These are phyloP conservation scores for Drosophila hamatofila DNA, from an alignment of 2,888 invertebrate species.

Conservation along the genomic window DNA sequence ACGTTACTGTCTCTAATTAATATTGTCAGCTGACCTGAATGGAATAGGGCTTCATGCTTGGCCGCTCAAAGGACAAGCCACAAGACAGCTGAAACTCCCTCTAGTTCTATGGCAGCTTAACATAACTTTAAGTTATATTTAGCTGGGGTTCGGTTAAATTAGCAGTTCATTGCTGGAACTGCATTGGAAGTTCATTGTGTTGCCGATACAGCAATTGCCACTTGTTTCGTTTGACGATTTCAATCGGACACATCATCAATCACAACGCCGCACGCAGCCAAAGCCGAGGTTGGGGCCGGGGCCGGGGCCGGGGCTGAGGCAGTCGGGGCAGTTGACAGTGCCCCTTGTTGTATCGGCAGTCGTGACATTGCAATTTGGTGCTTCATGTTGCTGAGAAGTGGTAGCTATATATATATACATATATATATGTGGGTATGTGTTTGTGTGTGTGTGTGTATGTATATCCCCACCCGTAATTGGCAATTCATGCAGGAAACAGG, in stretches of 20 bases:
- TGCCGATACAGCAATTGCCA: constrained; percentile 67
- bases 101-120: not conserved
- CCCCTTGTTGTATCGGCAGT: constrained; percentile 48
- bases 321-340: constrained; percentile 19
- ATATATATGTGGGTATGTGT: not conserved
- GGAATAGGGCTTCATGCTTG: not conserved
- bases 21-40: not conserved
- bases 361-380: constrained; percentile 58
- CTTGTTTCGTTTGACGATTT: constrained; percentile 68
- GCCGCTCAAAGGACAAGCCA: not conserved
- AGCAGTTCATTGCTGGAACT: constrained; percentile 1
- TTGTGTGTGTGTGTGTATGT: not conserved
- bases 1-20: not conserved
- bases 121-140: not conserved
- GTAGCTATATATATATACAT: constrained; percentile 1
- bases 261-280: constrained; percentile 50
- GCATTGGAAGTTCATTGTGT: constrained; percentile 25
- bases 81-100: too few relatives aligned
- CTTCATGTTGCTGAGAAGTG: constrained; percentile 24
- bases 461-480: constrained; percentile 60
- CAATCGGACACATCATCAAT: constrained; percentile 66
- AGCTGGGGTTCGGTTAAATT: not conserved
- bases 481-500: constrained; percentile 84
- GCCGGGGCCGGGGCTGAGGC: not conserved
- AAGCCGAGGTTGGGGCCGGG: not conserved